Percentiles rank a stretch among this genome's conserved stretches.
phyloP scores from a whole-genome alignment of 2,113 vertebrate genomes.

The Micronycteris hirsuta region DNA sequence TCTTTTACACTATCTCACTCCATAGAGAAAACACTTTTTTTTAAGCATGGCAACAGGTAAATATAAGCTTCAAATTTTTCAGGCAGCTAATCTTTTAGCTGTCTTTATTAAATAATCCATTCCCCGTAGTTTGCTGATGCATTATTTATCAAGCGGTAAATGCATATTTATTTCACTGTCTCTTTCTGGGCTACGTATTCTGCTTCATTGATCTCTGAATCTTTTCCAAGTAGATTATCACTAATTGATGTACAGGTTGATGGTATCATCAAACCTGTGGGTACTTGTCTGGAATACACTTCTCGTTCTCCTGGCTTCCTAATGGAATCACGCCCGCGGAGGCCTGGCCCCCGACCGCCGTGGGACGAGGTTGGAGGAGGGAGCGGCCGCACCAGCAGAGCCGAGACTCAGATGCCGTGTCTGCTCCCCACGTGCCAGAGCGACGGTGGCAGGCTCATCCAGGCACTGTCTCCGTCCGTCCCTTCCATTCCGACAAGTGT shows the following conservation, averaged over 20 bases:
- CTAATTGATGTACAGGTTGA: not conserved
- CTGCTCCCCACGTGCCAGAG: not conserved
- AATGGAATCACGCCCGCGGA: not conserved
- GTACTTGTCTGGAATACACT: not conserved
- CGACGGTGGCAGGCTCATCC: not conserved
- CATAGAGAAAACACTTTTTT: not conserved
- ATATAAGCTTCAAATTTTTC: not conserved
- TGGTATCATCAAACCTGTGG: not conserved
- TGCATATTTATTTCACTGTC: not conserved
- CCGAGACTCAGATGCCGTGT: not conserved
- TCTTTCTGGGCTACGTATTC: conserved; percentile 8
- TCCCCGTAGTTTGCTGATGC: not conserved
- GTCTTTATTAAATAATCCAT: conserved; percentile 21
- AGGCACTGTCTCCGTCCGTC: no score
- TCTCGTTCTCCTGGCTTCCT: not conserved
- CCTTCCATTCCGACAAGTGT: not conserved
- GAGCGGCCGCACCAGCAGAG: not conserved
- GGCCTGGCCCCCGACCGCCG: not conserved
- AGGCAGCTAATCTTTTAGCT: not conserved
- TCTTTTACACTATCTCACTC: not conserved
- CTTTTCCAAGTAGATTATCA: conserved; percentile 43
- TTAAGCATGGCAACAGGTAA: not conserved
- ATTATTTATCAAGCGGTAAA: conserved; percentile 33
- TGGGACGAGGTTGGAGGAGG: not conserved
- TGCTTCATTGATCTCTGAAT: conserved; percentile 1